These are phyloP conservation scores for Cerceris ruficornis DNA, from an alignment of 2,888 invertebrate genomes.

Conservation along the genomic window DNA sequence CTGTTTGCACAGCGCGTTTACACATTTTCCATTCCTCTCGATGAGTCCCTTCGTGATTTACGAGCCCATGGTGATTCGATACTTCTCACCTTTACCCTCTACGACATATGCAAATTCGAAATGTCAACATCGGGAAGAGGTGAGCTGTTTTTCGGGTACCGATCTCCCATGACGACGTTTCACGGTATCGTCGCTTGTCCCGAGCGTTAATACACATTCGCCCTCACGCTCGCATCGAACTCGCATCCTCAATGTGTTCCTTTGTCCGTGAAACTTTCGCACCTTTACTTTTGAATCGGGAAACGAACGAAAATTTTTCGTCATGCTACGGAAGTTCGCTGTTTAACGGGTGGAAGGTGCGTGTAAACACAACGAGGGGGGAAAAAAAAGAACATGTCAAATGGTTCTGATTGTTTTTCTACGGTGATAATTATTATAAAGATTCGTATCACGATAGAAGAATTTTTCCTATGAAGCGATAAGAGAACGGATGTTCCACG, in stretches of 20 bases:
- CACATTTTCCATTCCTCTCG: neutral
- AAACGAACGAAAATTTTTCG: too few species aligned
- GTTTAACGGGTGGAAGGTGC: neutral
- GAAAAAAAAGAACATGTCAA: neutral
- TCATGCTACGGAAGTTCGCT: too few species aligned
- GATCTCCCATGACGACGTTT: neutral
- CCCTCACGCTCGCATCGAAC: neutral
- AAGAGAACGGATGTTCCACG: too few species aligned
- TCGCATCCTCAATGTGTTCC: too few species aligned
- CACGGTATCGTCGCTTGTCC: neutral
- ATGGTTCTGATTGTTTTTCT: neutral
- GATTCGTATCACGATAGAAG: too few species aligned
- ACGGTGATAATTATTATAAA: neutral
- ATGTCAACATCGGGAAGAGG: slow-evolving; percentile 60
- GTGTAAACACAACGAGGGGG: neutral
- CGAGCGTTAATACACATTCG: neutral
- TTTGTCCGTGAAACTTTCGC: too few species aligned
- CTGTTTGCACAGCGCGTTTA: neutral
- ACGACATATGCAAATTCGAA: slow-evolving; percentile 55
- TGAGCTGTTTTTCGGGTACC: slow-evolving; percentile 30
- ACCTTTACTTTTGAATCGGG: too few species aligned
- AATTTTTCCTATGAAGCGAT: too few species aligned
- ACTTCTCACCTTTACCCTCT: slow-evolving; percentile 38
- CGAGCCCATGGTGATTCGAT: slow-evolving; percentile 18
- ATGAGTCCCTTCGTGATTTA: slow-evolving; percentile 11